These are phyloP conservation scores for Neolamprologus longior DNA, from an alignment of 2,113 vertebrate genomes.

Conservation along the genomic window DNA sequence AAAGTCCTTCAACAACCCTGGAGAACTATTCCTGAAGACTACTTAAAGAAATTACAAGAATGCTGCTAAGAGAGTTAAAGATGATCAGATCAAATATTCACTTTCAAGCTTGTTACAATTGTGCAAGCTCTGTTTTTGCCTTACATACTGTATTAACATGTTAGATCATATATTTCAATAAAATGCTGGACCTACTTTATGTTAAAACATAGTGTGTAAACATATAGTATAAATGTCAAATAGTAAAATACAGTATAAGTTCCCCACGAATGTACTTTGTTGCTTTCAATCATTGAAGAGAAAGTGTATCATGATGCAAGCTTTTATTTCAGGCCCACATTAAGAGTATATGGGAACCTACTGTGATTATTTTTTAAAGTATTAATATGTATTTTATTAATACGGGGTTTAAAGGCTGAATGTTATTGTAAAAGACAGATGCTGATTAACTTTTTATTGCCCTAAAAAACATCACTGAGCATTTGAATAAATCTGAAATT, in stretches of 20 bases:
- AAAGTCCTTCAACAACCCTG: background rate
- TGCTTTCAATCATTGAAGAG: background rate
- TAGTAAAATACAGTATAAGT: background rate
- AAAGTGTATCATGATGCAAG: background rate
- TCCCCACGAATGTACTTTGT: background rate
- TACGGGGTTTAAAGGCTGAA: constrained; percentile 17
- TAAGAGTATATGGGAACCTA: background rate
- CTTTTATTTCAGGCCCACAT: background rate
- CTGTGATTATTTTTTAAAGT: background rate
- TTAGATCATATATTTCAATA: background rate
- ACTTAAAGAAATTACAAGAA: background rate
- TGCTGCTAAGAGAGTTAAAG: background rate
- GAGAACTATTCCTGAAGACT: background rate
- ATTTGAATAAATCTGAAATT: background rate
- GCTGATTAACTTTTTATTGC: constrained; percentile 21
- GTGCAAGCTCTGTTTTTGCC: background rate
- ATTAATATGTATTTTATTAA: background rate
- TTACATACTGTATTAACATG: background rate
- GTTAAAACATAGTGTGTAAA: background rate
- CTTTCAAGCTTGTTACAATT: background rate
- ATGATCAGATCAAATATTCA: background rate
- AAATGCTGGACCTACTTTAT: background rate
- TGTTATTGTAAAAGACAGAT: constrained; percentile 8
- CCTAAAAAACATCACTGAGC: constrained; percentile 6
- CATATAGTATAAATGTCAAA: background rate